phyloP scores from a whole-genome alignment of 2,888 invertebrate genomes.

The Nymphalis c-album region DNA sequence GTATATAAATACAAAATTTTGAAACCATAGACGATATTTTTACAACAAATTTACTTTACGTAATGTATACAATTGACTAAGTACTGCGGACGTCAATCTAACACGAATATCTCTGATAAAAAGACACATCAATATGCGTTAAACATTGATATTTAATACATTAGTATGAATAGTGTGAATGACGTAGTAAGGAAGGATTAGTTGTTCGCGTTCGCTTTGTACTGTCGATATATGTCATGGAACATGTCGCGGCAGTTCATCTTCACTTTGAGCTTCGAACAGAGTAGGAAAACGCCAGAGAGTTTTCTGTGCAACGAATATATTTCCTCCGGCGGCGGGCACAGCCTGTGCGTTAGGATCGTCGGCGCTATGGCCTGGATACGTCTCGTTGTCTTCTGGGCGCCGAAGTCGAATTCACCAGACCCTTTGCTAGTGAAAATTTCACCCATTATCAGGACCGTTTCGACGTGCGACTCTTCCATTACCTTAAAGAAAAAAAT shows the following conservation, averaged over 20 bases:
- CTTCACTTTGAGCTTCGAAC: slow-evolving; percentile 91
- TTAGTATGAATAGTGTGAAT: no score
- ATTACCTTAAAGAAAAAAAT: slow-evolving; percentile 79
- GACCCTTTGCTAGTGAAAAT: slow-evolving; percentile 87
- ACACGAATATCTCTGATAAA: no score
- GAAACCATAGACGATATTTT: no score
- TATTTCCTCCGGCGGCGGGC: slow-evolving; percentile 98
- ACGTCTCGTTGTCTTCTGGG: slow-evolving; percentile 87
- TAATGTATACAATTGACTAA: no score
- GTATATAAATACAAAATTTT: no score
- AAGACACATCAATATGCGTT: no score
- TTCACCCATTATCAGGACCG: slow-evolving; percentile 98
- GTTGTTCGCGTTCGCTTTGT: slow-evolving; percentile 60
- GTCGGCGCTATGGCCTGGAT: slow-evolving; percentile 95
- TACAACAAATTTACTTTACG: no score
- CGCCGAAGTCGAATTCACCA: slow-evolving; percentile 93
- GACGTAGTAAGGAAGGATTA: background rate
- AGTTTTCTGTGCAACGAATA: slow-evolving; percentile 98
- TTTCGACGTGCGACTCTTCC: slow-evolving; percentile 97
- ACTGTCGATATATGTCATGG: slow-evolving; percentile 87
- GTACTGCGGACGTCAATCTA: no score
- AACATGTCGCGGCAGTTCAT: slow-evolving; percentile 93
- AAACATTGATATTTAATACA: no score
- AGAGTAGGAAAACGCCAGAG: slow-evolving; percentile 96
- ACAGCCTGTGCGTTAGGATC: slow-evolving; percentile 95